Percentiles rank a stretch among this genome's conserved stretches.
phyloP scores from a whole-genome alignment of 2,113 vertebrate species.

The Rhinoderma darwinii region DNA sequence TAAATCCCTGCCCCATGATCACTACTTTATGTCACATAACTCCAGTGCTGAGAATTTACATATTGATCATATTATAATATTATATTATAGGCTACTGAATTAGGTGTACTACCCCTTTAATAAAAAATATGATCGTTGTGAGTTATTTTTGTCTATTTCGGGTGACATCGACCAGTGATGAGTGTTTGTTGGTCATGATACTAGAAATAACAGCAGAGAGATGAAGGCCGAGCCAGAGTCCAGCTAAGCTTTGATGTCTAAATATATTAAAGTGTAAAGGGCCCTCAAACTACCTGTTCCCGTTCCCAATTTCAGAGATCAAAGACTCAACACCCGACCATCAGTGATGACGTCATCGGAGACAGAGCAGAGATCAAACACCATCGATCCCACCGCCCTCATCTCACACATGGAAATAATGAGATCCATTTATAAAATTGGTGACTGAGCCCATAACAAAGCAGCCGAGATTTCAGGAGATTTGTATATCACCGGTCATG shows the following conservation, averaged over 20 bases:
- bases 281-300: conserved; percentile 29
- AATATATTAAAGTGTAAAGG: conserved; percentile 30
- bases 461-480: neutral
- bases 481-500: too few species aligned
- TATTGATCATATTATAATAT: too few species aligned
- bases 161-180: neutral
- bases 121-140: too few species aligned
- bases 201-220: neutral
- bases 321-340: neutral
- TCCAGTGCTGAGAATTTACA: too few species aligned
- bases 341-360: neutral
- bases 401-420: conserved; percentile 4
- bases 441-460: neutral
- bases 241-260: conserved; percentile 33
- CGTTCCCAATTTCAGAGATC: conserved; percentile 22
- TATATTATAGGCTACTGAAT: too few species aligned
- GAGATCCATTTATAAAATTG: neutral
- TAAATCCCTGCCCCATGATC: too few species aligned
- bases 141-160: too few species aligned
- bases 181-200: neutral
- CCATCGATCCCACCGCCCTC: neutral
- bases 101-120: too few species aligned
- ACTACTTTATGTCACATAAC: too few species aligned
- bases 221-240: neutral
- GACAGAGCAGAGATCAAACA: neutral